Evolutionary conservation across 2,113 vertebrate genomes (phyloP).

Genomic region (Physeter macrocephalus): DNA sequence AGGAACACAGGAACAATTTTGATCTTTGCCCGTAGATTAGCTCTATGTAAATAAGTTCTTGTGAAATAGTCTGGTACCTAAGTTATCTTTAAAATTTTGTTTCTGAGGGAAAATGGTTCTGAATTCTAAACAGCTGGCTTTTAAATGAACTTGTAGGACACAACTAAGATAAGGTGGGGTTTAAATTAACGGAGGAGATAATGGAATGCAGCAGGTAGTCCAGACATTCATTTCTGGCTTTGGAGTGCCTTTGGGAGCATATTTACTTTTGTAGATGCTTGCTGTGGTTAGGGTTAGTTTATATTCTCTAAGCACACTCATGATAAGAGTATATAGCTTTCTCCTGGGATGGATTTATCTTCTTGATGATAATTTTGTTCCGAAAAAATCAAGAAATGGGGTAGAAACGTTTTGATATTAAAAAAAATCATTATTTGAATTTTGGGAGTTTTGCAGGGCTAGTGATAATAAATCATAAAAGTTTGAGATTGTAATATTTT

Average conservation of each 20-base stretch:
- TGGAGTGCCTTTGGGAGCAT: not conserved
- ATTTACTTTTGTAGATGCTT: not conserved
- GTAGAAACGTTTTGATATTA: not conserved
- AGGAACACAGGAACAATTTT: not conserved
- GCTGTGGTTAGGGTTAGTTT: constrained; percentile 9
- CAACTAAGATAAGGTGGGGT: not conserved
- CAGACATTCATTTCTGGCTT: not conserved
- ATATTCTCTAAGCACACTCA: not conserved
- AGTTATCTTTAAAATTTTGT: not conserved
- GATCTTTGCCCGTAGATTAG: not conserved
- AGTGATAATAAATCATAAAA: not conserved
- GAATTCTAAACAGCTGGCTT: not conserved
- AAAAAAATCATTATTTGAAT: not conserved
- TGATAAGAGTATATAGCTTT: not conserved
- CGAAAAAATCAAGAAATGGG: not conserved
- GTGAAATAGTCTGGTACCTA: not conserved
- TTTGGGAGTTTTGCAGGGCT: not conserved
- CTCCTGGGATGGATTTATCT: not conserved
- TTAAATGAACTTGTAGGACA: not conserved
- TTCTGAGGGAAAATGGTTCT: not conserved
- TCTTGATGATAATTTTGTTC: not conserved
- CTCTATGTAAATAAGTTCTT: not conserved
- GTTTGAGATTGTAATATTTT: not conserved
- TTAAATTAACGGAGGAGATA: constrained; percentile 9
- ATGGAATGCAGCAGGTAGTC: not conserved